Conservation (phyloP, 2,797 vertebrate species). For the Sebastiscus tertius region DNA sequence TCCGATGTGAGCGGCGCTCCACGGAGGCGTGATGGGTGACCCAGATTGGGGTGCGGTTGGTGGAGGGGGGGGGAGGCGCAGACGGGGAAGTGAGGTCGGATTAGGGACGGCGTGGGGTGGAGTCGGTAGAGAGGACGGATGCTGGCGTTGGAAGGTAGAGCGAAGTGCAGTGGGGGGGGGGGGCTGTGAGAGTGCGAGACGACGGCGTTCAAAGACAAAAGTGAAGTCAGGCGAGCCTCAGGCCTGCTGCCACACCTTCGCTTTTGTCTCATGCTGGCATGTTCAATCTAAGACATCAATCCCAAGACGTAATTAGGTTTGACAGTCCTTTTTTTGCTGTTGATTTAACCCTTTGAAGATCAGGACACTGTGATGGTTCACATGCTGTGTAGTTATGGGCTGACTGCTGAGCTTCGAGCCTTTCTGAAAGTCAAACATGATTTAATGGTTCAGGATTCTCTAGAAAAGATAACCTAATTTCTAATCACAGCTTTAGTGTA, state of each 20-base stretch:
- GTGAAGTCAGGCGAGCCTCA: not conserved
- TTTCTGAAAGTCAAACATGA: not conserved
- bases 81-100: constrained; percentile 46
- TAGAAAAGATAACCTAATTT: not conserved
- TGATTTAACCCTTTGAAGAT: constrained; percentile 45
- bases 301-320: constrained; percentile 10
- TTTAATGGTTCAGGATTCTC: not conserved
- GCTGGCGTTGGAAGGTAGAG: constrained; percentile 28
- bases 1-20: constrained; percentile 63
- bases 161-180: not conserved
- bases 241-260: constrained; percentile 31
- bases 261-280: not conserved
- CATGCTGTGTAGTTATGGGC: not conserved
- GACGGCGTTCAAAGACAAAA: not conserved
- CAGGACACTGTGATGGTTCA: not conserved
- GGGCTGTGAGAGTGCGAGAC: not conserved
- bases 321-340: constrained; percentile 40
- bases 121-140: not conserved
- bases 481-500: not conserved
- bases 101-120: constrained; percentile 47
- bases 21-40: constrained; percentile 70
- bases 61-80: not conserved
- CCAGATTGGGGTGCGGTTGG: constrained; percentile 63
- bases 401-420: not conserved
- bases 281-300: constrained; percentile 1